These are phyloP conservation scores for Hippocampus comes DNA, from an alignment of 2,113 vertebrate genomes.

Conservation along the genomic window DNA sequence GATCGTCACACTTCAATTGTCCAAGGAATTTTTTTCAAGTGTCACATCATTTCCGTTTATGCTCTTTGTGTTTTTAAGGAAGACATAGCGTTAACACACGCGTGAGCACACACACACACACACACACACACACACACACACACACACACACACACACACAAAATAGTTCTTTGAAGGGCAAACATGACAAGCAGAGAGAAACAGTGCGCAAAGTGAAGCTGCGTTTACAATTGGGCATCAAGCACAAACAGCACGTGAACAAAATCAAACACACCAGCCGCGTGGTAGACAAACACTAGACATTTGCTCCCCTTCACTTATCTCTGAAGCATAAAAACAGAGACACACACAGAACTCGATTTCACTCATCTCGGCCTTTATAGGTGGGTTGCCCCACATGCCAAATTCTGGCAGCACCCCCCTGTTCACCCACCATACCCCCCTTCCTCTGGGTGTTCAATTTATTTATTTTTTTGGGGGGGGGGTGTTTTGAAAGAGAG, in stretches of 20 bases:
- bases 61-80: neutral
- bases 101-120: neutral
- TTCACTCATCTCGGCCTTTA: conserved; percentile 34
- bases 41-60: neutral
- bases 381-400: conserved; percentile 31
- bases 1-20: neutral
- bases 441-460: conserved; percentile 37
- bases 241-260: conserved; percentile 7
- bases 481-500: conserved; percentile 72
- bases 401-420: conserved; percentile 35
- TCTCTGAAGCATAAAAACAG: conserved; percentile 22
- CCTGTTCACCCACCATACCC: conserved; percentile 9
- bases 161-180: conserved; percentile 38
- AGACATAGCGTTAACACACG: neutral
- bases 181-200: conserved; percentile 48
- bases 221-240: conserved; percentile 48
- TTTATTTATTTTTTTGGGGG: neutral
- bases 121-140: neutral
- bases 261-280: conserved; percentile 19
- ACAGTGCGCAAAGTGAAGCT: conserved; percentile 39
- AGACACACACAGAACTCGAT: conserved; percentile 35
- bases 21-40: neutral
- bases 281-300: conserved; percentile 9
- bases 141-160: conserved; percentile 28
- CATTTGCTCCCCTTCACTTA: conserved; percentile 4